These are phyloP conservation scores for Diorhabda carinulata DNA, from an alignment of 1,140 invertebrate species.

Conservation along the genomic window DNA sequence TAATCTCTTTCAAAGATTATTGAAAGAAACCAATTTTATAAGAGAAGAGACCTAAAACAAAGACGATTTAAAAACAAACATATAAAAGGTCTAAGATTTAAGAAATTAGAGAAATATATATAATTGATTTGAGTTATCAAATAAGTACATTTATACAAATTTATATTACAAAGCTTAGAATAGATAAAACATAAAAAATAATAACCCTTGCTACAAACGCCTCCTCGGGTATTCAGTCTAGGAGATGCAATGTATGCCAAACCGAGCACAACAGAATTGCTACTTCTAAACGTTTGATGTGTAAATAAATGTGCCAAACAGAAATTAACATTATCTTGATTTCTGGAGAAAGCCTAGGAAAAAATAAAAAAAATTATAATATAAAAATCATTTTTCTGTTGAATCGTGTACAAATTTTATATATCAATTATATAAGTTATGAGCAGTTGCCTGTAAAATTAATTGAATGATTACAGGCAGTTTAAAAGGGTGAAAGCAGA, in stretches of 20 bases:
- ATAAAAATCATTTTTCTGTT: background rate
- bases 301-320: constrained; percentile 55
- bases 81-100: too few species aligned
- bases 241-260: constrained; percentile 54
- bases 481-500: too few species aligned
- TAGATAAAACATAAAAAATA: constrained; percentile 25
- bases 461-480: too few species aligned
- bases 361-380: constrained; percentile 26
- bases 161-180: background rate
- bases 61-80: too few species aligned
- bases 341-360: constrained; percentile 50
- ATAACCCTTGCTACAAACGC: constrained; percentile 52
- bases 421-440: background rate
- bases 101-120: too few species aligned
- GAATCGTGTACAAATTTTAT: background rate
- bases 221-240: constrained; percentile 48
- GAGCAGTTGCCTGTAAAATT: background rate
- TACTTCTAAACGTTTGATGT: constrained; percentile 51
- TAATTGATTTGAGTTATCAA: too few species aligned
- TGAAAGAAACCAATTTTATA: too few species aligned
- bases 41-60: too few species aligned
- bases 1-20: too few species aligned
- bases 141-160: too few species aligned
- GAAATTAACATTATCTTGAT: constrained; percentile 42
- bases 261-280: constrained; percentile 50